Evolutionary conservation across 2,888 invertebrate species (phyloP).

Genomic region (Plemyria rubiginata): DNA sequence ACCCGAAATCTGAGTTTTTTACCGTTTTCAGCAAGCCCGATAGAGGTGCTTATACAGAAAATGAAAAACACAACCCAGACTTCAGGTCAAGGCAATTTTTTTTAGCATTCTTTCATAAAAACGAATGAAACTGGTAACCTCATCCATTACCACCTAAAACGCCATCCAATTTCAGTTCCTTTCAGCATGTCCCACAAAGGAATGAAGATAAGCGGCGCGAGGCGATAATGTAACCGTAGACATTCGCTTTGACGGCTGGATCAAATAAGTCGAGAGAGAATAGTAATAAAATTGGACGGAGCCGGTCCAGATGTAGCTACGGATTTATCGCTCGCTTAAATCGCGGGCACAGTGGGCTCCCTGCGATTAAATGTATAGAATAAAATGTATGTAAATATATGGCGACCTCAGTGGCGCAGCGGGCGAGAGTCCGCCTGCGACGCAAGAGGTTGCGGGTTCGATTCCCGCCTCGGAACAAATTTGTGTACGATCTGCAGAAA

Average conservation of each 20-base stretch:
- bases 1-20: too few relatives aligned
- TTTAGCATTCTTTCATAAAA: not conserved
- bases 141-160: conserved; percentile 29
- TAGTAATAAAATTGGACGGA: conserved; percentile 84
- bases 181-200: conserved; percentile 41
- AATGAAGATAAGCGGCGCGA: conserved; percentile 58
- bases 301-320: conserved; percentile 80
- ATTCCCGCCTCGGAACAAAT: too few relatives aligned
- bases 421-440: too few relatives aligned
- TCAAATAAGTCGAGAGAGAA: conserved; percentile 82
- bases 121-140: conserved; percentile 26
- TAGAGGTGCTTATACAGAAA: too few relatives aligned
- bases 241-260: conserved; percentile 80
- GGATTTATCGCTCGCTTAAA: conserved; percentile 75
- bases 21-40: too few relatives aligned
- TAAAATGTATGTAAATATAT: too few relatives aligned
- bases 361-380: too few relatives aligned
- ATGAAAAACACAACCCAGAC: too few relatives aligned
- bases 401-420: too few relatives aligned
- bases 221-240: conserved; percentile 73
- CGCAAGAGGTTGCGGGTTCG: too few relatives aligned
- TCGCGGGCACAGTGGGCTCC: conserved; percentile 49
- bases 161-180: conserved; percentile 36
- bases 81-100: not conserved
- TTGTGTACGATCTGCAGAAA: too few relatives aligned